Base-by-base conservation (phyloP, 2,888 invertebrate genomes). In the Hypolimnas misippus region DNA sequence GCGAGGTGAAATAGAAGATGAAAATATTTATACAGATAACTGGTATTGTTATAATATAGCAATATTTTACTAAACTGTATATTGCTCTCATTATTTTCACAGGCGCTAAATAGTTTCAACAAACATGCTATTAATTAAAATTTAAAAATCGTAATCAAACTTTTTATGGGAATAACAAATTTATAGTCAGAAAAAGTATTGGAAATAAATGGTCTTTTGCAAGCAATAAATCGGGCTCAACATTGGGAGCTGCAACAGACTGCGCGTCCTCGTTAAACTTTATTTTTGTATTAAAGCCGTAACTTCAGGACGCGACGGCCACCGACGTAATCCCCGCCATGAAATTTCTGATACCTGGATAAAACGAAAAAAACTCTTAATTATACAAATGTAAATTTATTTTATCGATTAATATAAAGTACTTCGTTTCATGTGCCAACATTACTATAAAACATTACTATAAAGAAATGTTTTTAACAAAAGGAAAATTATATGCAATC, bases 251-350 rank as follows among this genome's bases (percentile, higher is more conserved):
- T 81, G 84, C 87, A 83, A 76, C 89, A 86, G 81, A 79, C 85
- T 86, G 88, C 80, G 78, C 77, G 73, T 77, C 76, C 84, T 84
- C 88, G 88, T 89, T 86, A 87, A 87, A 89, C 84, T 89, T 90
- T 89, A 89, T 89, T 89, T 89, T 89, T 89, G 87, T 86, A 88
- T 88, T 86, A 86, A 87, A 84, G 77, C 86, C 86, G 87, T 89
- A 89, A 90, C 87, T 89, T 80, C 77, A 73, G 77, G 74, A 76
- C n/a, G n/a, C 75, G 77, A 79, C 81, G 76, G 76, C 79, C 77
- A 79, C 81, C 78, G 75, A 81, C 79, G 81, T 87, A 87, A 89
- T 87, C 85, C 86, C 74, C 70, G 79, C 73, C 75, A 76, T 78
- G 79, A 81, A 81, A 83, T 81, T 62, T 53, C 63, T 38, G 57